Percentiles rank a stretch among this genome's conserved stretches.
These are phyloP conservation scores for Rhingia campestris DNA, from an alignment of 2,888 invertebrate genomes.

Conservation along the genomic window DNA sequence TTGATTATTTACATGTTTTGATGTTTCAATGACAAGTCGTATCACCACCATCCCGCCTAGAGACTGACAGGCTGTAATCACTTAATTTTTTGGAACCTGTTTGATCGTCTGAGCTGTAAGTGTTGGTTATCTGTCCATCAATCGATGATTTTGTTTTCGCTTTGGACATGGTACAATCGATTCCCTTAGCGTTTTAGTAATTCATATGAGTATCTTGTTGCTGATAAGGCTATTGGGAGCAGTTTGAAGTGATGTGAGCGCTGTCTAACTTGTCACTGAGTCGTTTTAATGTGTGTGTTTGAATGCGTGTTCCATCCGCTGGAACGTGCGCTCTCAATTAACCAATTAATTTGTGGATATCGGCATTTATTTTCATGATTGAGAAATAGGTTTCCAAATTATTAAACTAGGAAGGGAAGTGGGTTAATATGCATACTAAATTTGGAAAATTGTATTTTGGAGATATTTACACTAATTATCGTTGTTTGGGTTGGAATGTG, in stretches of 20 bases:
- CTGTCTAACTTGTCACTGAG: conserved; percentile 15
- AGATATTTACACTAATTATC: too few relatives aligned
- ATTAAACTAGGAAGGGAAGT: too few relatives aligned
- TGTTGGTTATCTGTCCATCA: conserved; percentile 38
- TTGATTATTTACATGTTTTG: conserved; percentile 17
- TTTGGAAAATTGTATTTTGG: too few relatives aligned
- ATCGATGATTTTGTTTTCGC: conserved; percentile 19
- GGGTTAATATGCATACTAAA: too few relatives aligned
- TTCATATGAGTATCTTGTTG: conserved; percentile 9
- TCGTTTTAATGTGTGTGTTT: not conserved
- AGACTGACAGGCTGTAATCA: conserved; percentile 34
- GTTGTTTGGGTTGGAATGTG: too few relatives aligned
- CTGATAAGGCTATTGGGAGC: not conserved
- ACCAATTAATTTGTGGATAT: too few relatives aligned
- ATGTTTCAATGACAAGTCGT: conserved; percentile 29
- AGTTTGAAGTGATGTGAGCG: conserved; percentile 4
- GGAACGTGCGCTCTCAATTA: not conserved
- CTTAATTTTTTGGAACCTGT: conserved; percentile 33
- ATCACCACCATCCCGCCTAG: not conserved
- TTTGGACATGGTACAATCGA: conserved; percentile 24
- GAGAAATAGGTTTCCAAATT: too few relatives aligned
- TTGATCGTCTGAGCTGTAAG: conserved; percentile 37
- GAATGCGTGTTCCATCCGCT: not conserved
- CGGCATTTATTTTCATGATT: too few relatives aligned
- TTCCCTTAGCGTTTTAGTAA: conserved; percentile 16